These are phyloP conservation scores for Centropus unirufus DNA, from an alignment of 2,113 vertebrate species.

Conservation along the genomic window DNA sequence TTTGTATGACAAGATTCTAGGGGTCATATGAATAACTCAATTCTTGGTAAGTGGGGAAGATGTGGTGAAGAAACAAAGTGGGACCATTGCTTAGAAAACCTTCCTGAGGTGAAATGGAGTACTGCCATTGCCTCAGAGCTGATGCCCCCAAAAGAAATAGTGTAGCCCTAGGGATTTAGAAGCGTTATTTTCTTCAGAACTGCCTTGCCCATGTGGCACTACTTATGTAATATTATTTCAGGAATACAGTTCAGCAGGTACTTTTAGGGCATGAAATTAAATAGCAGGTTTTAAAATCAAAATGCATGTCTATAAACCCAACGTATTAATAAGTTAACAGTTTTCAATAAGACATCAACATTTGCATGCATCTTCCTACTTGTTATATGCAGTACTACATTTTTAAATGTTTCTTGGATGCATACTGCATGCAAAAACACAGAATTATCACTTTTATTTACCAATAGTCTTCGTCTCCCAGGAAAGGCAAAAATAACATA, in stretches of 20 bases:
- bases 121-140: neutral
- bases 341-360: conserved; percentile 82
- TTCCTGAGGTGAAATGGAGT: neutral
- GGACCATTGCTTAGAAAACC: neutral
- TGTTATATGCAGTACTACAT: conserved; percentile 78
- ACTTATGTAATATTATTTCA: conserved; percentile 21
- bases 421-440: conserved; percentile 74
- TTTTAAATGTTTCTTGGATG: conserved; percentile 81
- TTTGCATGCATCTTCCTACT: conserved; percentile 80
- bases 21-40: neutral
- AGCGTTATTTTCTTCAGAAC: neutral
- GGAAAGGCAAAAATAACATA: neutral
- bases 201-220: neutral
- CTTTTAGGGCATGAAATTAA: conserved; percentile 18
- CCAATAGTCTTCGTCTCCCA: conserved; percentile 49
- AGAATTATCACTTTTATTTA: conserved; percentile 68
- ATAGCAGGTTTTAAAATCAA: conserved; percentile 45
- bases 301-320: conserved; percentile 64
- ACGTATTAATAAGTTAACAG: conserved; percentile 81
- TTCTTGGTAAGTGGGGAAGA: neutral
- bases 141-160: neutral
- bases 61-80: neutral
- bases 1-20: neutral
- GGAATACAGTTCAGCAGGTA: neutral
- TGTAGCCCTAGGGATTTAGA: neutral